These are phyloP conservation scores for Conomelus anceps DNA, from an alignment of 2,888 invertebrate genomes.

Conservation along the genomic window DNA sequence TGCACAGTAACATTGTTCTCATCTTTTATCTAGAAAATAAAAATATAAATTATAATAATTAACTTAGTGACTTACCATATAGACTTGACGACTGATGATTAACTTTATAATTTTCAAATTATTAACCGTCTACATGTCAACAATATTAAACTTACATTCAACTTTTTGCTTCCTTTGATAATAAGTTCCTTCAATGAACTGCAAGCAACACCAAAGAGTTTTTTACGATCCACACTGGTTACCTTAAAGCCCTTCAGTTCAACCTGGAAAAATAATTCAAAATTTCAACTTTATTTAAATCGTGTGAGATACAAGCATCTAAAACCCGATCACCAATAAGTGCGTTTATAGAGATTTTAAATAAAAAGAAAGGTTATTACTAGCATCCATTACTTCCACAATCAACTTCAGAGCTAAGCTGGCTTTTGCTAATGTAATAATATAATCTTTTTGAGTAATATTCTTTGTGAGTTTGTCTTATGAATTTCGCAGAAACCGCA, in stretches of 20 bases:
- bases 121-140: too few relatives aligned
- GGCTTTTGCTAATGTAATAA: too few relatives aligned
- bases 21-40: constrained; percentile 23
- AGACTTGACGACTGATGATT: neutral
- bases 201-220: constrained; percentile 65
- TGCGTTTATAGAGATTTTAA: neutral
- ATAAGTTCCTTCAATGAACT: constrained; percentile 58
- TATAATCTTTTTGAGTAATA: too few relatives aligned
- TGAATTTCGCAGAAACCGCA: too few relatives aligned
- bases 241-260: constrained; percentile 63
- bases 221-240: constrained; percentile 58
- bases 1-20: constrained; percentile 38
- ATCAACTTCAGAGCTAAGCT: too few relatives aligned
- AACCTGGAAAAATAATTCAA: neutral
- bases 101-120: neutral
- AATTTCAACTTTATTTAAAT: too few relatives aligned
- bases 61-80: neutral
- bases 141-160: constrained; percentile 50
- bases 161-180: constrained; percentile 60
- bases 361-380: neutral
- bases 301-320: too few relatives aligned
- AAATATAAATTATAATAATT: neutral
- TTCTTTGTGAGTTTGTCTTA: too few relatives aligned
- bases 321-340: neutral
- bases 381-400: too few relatives aligned